A percentile compares a stretch with the other conserved stretches of the same genome.
phyloP scores from a whole-genome alignment of 2,797 vertebrate genomes.

The Bradypodion pumilum region DNA sequence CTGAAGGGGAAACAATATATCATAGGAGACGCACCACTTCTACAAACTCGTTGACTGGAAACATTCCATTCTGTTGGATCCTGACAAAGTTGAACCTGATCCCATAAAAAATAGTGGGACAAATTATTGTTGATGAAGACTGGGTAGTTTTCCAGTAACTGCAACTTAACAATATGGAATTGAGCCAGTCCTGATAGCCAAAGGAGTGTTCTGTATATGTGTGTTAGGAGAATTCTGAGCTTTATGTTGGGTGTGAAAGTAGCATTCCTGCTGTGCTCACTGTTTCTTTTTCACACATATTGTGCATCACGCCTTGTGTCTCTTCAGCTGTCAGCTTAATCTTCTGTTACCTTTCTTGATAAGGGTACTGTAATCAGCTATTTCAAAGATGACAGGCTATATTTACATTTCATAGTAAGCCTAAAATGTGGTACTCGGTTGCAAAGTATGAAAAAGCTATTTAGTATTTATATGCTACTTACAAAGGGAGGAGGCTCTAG shows the following conservation, averaged over 20 bases:
- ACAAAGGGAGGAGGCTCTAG: conserved; percentile 10
- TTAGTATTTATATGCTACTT: conserved; percentile 15
- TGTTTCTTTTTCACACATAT: neutral
- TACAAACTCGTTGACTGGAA: neutral
- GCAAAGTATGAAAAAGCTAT: conserved; percentile 50
- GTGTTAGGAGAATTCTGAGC: neutral
- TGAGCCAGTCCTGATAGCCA: neutral
- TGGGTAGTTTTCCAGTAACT: neutral
- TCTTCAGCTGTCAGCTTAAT: neutral
- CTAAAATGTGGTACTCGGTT: conserved; percentile 35
- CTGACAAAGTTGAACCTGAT: neutral
- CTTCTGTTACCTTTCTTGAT: neutral
- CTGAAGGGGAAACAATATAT: neutral
- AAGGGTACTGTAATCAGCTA: neutral
- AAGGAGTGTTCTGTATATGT: neutral
- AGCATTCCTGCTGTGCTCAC: neutral
- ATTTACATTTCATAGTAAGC: neutral
- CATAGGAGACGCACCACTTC: neutral
- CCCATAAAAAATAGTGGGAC: neutral
- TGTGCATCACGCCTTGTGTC: neutral
- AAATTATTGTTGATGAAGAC: neutral
- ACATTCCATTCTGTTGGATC: neutral
- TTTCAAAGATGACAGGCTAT: neutral
- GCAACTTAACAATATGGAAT: neutral
- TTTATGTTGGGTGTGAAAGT: neutral